phyloP scores from a whole-genome alignment of 2,113 vertebrate genomes.

The Alethe castanea region DNA sequence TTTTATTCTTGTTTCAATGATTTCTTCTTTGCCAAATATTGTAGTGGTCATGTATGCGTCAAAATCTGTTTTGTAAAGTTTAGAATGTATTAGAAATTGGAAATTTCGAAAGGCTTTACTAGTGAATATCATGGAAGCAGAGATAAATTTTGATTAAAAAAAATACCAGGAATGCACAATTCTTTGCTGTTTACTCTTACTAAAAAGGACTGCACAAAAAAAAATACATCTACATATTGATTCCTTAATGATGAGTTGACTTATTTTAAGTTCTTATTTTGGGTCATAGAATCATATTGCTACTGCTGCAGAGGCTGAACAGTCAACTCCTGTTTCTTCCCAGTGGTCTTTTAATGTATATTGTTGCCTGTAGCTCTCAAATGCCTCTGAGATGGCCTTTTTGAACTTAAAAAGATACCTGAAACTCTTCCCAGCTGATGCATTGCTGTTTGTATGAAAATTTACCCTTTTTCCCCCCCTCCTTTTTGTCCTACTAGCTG shows the following conservation, averaged over 20 bases:
- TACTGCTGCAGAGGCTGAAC: not conserved
- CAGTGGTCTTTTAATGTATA: not conserved
- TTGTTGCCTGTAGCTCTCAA: not conserved
- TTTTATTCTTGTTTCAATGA: conserved; percentile 25
- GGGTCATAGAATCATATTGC: not conserved
- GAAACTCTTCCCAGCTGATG: not conserved
- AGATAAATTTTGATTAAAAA: not conserved
- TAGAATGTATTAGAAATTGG: conserved; percentile 9
- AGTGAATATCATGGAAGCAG: not conserved
- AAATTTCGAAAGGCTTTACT: not conserved
- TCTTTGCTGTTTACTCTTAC: not conserved
- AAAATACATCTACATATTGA: not conserved
- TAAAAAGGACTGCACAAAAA: not conserved
- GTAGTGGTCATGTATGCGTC: not conserved
- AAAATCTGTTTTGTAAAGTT: not conserved
- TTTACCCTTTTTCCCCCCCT: not conserved
- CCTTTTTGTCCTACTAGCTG: not conserved
- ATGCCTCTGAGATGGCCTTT: not conserved
- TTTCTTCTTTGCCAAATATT: conserved; percentile 35
- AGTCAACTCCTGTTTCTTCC: not conserved
- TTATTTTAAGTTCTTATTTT: not conserved
- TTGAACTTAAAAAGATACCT: not conserved
- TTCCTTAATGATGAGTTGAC: not conserved
- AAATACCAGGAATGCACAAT: not conserved
- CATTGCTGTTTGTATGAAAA: not conserved